A percentile compares a stretch with the other conserved stretches of the same genome.
These are phyloP conservation scores for Brachyistius frenatus DNA, from an alignment of 2,113 vertebrate genomes.

Conservation along the genomic window DNA sequence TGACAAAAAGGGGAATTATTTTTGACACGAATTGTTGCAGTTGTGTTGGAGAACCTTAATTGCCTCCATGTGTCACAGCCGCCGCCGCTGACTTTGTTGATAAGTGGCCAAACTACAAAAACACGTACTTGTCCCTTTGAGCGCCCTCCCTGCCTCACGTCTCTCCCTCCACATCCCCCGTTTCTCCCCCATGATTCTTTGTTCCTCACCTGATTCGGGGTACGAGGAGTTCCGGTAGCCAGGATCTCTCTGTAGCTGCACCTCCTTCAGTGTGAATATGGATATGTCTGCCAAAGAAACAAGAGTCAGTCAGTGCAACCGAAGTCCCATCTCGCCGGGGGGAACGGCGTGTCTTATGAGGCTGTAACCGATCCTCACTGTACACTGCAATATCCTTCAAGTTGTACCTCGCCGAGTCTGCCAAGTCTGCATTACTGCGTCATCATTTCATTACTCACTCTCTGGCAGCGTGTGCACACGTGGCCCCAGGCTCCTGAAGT, in stretches of 20 bases:
- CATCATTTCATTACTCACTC: constrained; percentile 88
- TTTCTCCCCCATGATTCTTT: neutral
- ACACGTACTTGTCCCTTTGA: neutral
- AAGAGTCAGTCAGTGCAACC: constrained; percentile 47
- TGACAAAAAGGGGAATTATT: too few relatives aligned
- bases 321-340: constrained; percentile 35
- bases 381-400: constrained; percentile 50
- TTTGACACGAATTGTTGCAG: too few relatives aligned
- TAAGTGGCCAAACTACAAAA: constrained; percentile 11
- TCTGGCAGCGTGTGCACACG: constrained; percentile 91
- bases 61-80: too few relatives aligned
- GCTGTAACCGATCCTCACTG: constrained; percentile 50
- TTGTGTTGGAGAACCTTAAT: neutral
- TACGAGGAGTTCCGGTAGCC: constrained; percentile 96
- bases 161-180: neutral
- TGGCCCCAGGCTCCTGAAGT: constrained; percentile 94
- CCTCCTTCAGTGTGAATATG: constrained; percentile 97
- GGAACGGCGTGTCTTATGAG: constrained; percentile 47
- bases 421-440: constrained; percentile 64
- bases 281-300: constrained; percentile 87
- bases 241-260: constrained; percentile 95
- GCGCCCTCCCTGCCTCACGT: neutral
- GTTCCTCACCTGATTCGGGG: constrained; percentile 90
- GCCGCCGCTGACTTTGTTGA: too few relatives aligned
- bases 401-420: constrained; percentile 24